Conservation (phyloP, 2,113 vertebrate genomes). For the Pachypanchax playfairii region DNA sequence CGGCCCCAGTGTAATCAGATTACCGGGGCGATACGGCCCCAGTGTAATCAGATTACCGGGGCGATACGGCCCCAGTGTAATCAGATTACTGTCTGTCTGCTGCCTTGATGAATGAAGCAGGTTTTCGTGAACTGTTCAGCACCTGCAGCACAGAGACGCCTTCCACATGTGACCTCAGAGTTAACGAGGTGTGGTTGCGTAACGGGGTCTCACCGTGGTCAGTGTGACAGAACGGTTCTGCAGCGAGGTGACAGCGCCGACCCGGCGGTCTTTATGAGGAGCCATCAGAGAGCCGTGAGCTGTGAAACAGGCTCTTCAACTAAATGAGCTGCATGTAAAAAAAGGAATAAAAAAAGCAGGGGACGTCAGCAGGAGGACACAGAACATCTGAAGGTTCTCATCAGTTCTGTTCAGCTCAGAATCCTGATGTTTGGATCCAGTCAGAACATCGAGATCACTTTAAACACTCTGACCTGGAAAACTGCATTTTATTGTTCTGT, state of each 20-base stretch:
- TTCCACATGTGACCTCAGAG: slow-evolving; percentile 57
- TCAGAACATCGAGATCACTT: no score
- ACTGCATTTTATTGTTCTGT: no score
- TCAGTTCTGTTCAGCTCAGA: background rate
- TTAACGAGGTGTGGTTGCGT: slow-evolving; percentile 55
- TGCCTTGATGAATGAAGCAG: no score
- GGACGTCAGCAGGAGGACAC: slow-evolving; percentile 30
- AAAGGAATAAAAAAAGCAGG: slow-evolving; percentile 48
- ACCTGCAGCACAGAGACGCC: background rate
- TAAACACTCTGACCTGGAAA: background rate
- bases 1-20: no score
- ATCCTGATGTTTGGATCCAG: background rate
- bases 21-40: no score
- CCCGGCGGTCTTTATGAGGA: slow-evolving; percentile 46
- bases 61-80: no score
- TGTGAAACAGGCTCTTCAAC: slow-evolving; percentile 65
- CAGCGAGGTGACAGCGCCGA: slow-evolving; percentile 43
- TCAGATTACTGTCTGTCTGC: no score
- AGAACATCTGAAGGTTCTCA: background rate
- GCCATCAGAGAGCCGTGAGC: slow-evolving; percentile 65
- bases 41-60: no score
- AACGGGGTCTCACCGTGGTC: slow-evolving; percentile 54
- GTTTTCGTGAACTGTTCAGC: no score
- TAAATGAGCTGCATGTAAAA: slow-evolving; percentile 64
- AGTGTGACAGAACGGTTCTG: slow-evolving; percentile 43